Evolutionary conservation across 2,888 invertebrate species (phyloP).

Genomic region (Hemicrepidius hirtus): DNA sequence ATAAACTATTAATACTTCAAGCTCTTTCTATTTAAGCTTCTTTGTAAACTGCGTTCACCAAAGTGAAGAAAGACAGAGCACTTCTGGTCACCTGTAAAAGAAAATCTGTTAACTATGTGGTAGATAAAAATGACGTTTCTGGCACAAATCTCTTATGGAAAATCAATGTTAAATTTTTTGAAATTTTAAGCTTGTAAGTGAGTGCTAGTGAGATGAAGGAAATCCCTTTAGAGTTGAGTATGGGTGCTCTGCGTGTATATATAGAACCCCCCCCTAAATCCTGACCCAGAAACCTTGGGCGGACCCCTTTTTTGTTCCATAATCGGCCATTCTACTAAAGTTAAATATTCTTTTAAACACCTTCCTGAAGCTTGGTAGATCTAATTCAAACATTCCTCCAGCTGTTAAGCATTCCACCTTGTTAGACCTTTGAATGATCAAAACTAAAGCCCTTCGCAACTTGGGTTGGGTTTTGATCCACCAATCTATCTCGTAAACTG

Average conservation of each 20-base stretch:
- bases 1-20: neutral
- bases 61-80: slow-evolving; percentile 44
- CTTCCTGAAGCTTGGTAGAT: slow-evolving; percentile 44
- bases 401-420: slow-evolving; percentile 42
- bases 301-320: too few species aligned
- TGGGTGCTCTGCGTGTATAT: too few species aligned
- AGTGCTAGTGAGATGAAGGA: too few species aligned
- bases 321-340: neutral
- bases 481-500: slow-evolving; percentile 46
- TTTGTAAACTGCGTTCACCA: slow-evolving; percentile 49
- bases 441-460: slow-evolving; percentile 37
- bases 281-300: too few species aligned
- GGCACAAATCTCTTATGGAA: too few species aligned
- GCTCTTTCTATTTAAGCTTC: neutral
- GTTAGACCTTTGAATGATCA: slow-evolving; percentile 43
- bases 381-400: slow-evolving; percentile 45
- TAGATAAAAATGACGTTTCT: neutral
- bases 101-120: too few species aligned
- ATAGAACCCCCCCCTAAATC: too few species aligned
- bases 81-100: slow-evolving; percentile 47
- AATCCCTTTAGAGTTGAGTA: too few species aligned
- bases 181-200: too few species aligned
- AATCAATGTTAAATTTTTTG: too few species aligned
- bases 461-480: slow-evolving; percentile 40
- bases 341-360: slow-evolving; percentile 18